phyloP scores from a whole-genome alignment of 2,888 invertebrate species.

The Drosophila eohydei region DNA sequence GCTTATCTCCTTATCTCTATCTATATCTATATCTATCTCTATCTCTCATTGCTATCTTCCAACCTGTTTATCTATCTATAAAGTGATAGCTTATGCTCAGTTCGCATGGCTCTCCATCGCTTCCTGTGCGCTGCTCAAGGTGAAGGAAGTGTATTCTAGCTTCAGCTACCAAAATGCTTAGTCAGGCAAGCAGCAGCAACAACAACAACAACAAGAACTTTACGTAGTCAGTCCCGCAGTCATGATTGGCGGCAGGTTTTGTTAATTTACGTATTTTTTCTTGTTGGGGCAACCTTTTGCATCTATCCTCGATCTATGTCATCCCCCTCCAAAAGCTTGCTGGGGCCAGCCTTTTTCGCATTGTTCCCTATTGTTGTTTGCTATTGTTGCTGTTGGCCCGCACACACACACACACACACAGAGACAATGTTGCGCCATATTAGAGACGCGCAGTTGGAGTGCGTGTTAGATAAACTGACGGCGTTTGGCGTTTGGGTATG shows the following conservation, averaged over 20 bases:
- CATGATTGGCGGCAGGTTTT: conserved; percentile 80
- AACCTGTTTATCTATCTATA: too few species aligned
- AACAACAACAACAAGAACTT: conserved; percentile 5
- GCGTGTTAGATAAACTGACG: conserved; percentile 79
- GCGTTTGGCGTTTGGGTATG: conserved; percentile 45
- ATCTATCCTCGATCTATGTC: conserved; percentile 45
- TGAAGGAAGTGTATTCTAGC: conserved; percentile 26
- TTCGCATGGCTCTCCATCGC: neutral
- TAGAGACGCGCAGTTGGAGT: conserved; percentile 49
- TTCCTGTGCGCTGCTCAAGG: conserved; percentile 13
- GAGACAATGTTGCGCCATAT: conserved; percentile 24
- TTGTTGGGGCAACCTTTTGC: conserved; percentile 33
- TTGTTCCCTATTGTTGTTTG: conserved; percentile 34
- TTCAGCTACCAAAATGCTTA: conserved; percentile 11
- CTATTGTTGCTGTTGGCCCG: conserved; percentile 1
- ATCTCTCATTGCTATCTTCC: too few species aligned
- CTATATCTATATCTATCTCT: too few species aligned
- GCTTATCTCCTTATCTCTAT: too few species aligned
- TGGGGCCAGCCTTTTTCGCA: conserved; percentile 35
- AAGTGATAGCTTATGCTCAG: neutral
- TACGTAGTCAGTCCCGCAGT: conserved; percentile 29
- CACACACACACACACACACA: too few species aligned
- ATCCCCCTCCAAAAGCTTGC: conserved; percentile 8
- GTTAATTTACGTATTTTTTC: conserved; percentile 73
- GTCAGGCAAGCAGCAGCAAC: neutral